Base-by-base conservation (phyloP, 2,797 vertebrate genomes). In the Microcaecilia unicolor region DNA sequence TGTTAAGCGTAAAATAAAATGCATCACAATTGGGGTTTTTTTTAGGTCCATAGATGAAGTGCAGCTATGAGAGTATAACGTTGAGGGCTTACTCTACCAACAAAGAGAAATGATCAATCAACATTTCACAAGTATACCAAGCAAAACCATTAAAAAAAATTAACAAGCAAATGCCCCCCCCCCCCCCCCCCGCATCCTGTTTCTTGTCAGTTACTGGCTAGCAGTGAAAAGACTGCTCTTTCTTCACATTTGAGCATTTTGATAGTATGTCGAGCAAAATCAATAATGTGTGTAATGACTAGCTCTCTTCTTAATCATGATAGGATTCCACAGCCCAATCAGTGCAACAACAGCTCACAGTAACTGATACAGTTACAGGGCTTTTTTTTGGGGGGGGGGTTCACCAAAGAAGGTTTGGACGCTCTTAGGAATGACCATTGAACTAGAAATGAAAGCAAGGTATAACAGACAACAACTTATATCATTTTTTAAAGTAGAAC, bases 1-100 rank as follows among this genome's bases (percentile, higher is more conserved):
- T 62, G 51, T 68, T 57, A 68, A 26, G 34, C 25, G 28, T 10
- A 49, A 44, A 58, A 67, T 62, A 63, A 61, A 72, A 31, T 4
- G 0, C 13, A 25, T 0, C 36, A 25, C 51, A 68, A 27, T n/a
- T n/a, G n/a, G n/a, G n/a, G 48, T 41, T 23, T 34, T 74, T 74
- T 71, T 42, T 63, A 66, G 35, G n/a, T 56, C 28, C 55, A 37
- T 48, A 58, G n/a, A n/a, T n/a, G n/a, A n/a, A n/a, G n/a, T n/a
- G 51, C 25, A 44, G 44, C 41, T 66, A 61, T 57, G 38, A 51
- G 56, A 1, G 1, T 12, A 15, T 31, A 18, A 11, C 57, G 52
- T 45, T 43, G 58, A n/a, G 47, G 29, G 49, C 26, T 42, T 48
- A 35, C 32, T 67, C 45, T 34, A 58, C 22, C 50, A 54, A 49